A percentile compares a stretch with the other conserved stretches of the same genome.
phyloP scores from a whole-genome alignment of 2,113 vertebrate species.

The Morone chrysops region DNA sequence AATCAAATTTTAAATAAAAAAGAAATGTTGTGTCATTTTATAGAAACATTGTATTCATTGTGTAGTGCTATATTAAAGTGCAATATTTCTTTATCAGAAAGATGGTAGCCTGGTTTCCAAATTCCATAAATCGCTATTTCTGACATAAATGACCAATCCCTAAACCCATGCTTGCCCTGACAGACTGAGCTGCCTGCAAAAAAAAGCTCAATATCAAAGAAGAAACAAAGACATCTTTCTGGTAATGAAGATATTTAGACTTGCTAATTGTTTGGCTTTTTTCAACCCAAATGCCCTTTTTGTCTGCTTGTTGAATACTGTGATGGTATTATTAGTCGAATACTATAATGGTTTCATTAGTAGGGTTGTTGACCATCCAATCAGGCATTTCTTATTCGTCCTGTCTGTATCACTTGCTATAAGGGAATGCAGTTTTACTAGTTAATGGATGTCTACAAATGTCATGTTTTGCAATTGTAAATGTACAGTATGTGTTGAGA shows the following conservation, averaged over 20 bases:
- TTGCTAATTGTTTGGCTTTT: background rate
- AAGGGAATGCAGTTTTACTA: background rate
- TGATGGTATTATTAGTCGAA: background rate
- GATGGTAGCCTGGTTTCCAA: conserved; percentile 6
- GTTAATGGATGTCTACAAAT: background rate
- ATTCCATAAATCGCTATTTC: conserved; percentile 9
- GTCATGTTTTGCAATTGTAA: background rate
- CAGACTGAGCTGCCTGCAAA: background rate
- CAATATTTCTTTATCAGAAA: conserved; percentile 13
- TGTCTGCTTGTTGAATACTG: background rate
- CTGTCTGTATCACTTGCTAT: background rate
- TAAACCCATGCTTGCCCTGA: background rate
- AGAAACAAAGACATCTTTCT: background rate
- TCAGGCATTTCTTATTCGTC: background rate
- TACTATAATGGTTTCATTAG: background rate
- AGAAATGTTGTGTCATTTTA: conserved; percentile 23
- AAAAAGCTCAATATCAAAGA: background rate
- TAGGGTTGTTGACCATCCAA: background rate
- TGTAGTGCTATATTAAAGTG: background rate
- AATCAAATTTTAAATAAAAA: conserved; percentile 32
- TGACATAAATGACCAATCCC: background rate
- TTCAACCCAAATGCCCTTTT: background rate
- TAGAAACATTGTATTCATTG: conserved; percentile 11
- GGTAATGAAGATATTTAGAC: background rate
- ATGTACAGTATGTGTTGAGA: background rate